Evolutionary conservation across 2,888 invertebrate genomes (phyloP), one percentile per base, ranked within the genome.

Genomic region (Osedax fenrisi): DNA sequence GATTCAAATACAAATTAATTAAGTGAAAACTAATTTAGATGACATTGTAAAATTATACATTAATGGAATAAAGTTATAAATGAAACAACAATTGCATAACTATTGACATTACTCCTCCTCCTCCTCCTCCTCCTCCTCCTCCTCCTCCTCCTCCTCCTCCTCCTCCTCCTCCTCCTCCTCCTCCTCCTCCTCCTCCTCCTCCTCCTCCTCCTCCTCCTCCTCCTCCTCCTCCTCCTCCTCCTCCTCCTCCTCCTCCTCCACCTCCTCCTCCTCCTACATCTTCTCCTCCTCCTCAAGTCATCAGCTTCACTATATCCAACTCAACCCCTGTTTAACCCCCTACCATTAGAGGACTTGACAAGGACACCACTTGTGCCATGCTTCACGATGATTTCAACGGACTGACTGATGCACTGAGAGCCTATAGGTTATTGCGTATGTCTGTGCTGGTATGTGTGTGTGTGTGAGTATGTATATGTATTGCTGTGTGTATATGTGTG

Each of bases 311-410:
- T 41, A 41, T 41, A 5, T 10, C 41, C 41, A 10, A 41, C 17
- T 41, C 41, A 10, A 5, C 5, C n/a, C n/a, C n/a, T n/a, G n/a
- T n/a, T n/a, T n/a, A n/a, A n/a, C n/a, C n/a, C n/a, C n/a, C n/a
- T n/a, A n/a, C n/a, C n/a, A n/a, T n/a, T n/a, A 82, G 82, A 61
- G 83, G 83, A 66, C 76, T 83, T 64, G 82, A 82, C 3, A 77
- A 75, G 0, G 80, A 79, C 66, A 80, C 80, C 0, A 80, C 80
- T n/a, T 82, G 82, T 77, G 77, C 78, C n/a, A 76, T 77, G 10
- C 77, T 83, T 10, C 79, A 80, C 74, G 82, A 82, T 26, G 74
- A 79, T 5, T 81, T 76, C 75, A 76, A 79, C 26, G 83, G 82
- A 13, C 77, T 82, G 1, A 78, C 78, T 56, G 73, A 72, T 5